Evolutionary conservation across 2,888 invertebrate genomes (phyloP).

Genomic region (Leptopilina drosophilae): DNA sequence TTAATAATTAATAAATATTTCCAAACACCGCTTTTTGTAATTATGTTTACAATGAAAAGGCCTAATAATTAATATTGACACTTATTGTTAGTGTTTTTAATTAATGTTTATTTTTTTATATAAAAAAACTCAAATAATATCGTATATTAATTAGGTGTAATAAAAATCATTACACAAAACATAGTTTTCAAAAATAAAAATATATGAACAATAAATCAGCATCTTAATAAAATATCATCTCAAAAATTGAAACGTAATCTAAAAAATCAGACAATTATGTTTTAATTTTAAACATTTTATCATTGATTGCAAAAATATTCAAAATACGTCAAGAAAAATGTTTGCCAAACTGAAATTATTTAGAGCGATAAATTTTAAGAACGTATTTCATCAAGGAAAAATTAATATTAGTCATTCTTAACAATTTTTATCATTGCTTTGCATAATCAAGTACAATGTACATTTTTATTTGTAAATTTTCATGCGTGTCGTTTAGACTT

Average conservation of each 20-base stretch:
- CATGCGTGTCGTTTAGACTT: background rate
- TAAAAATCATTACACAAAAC: too few relatives aligned
- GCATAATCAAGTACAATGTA: background rate
- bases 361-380: background rate
- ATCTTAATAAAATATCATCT: background rate
- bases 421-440: background rate
- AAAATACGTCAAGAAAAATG: background rate
- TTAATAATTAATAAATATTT: too few relatives aligned
- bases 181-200: background rate
- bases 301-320: background rate
- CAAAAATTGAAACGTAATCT: background rate
- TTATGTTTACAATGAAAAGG: too few relatives aligned
- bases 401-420: background rate
- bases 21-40: too few relatives aligned
- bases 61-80: background rate
- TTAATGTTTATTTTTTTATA: too few relatives aligned
- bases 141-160: background rate
- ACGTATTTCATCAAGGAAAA: constrained; percentile 3
- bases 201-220: background rate
- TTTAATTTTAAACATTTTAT: constrained; percentile 4
- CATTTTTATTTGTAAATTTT: background rate
- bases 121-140: background rate
- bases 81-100: too few relatives aligned
- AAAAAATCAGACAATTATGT: background rate
- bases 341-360: background rate